Base-by-base conservation (phyloP, 2,113 vertebrate genomes). In the Irena cyanogastra region DNA sequence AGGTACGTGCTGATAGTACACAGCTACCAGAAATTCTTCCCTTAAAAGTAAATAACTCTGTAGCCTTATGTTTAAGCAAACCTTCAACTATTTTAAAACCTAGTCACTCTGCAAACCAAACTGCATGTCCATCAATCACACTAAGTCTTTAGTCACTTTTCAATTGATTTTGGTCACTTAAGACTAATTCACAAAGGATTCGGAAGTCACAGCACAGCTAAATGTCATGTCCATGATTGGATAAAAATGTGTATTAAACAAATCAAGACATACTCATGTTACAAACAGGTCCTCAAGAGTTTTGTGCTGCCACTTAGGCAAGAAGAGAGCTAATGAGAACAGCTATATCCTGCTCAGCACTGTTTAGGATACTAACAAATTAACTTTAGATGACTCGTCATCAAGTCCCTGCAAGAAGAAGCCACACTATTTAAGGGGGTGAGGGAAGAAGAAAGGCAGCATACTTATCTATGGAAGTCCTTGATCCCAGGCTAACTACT, bases 171-270 rank as follows among this genome's bases (percentile, higher is more conserved):
- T 66, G 56, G 76, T 68, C 88, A 57, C 85, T 90, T 77, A 70
- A 83, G 72, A 77, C 56, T 90, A 89, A 95, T 64, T 87, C 86
- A 80, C 47, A 74, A 88, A 86, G 77, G 89, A 91, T 56, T 64
- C 0, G 0, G 87, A 94, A 94, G 64, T 49, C 71, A 92, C 47
- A 70, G 12, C 37, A 53, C 52, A 60, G 56, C 39, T 81, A 89
- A 94, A 92, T 75, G 44, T 24, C 31, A 64, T 75, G 44, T 75
- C 80, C n/a, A 64, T 0, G 6, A 81, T 0, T 68, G 41, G 35
- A 93, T 95, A 91, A 87, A 88, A 95, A 89, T 2, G 11, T 90
- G 13, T 83, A 92, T 82, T 90, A 87, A 92, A 93, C 71, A 94
- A 86, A 90, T 68, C 79, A 92, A 89, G 60, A 83, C 53, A 87